Evolutionary conservation across 2,888 invertebrate genomes (phyloP).

Genomic region (Polyommatus icarus): DNA sequence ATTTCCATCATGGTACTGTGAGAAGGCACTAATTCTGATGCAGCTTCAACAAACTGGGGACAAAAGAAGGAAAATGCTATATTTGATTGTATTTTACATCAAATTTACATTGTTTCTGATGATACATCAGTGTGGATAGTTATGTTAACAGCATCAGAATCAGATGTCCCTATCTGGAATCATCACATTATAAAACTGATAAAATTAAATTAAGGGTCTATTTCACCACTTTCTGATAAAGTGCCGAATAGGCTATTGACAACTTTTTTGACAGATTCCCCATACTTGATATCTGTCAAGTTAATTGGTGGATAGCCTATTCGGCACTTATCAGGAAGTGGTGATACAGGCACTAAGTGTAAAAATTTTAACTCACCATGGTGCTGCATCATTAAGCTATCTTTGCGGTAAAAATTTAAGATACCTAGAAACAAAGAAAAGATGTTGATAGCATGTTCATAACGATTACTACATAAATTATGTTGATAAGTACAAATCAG

Average conservation of each 20-base stretch:
- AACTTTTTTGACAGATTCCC: too few species aligned
- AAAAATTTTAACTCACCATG: neutral
- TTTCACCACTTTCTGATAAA: too few species aligned
- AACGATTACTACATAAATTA: neutral
- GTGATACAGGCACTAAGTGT: neutral
- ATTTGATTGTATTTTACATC: neutral
- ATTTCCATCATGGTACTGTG: neutral
- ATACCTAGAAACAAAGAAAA: neutral
- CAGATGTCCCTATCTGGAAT: slow-evolving; percentile 73
- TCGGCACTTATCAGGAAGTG: too few species aligned
- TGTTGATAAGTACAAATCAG: slow-evolving; percentile 53
- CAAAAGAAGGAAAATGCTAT: slow-evolving; percentile 28
- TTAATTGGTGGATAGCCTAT: too few species aligned
- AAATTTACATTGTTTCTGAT: neutral
- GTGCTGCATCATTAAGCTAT: neutral
- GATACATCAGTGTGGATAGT: slow-evolving; percentile 59
- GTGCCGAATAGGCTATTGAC: too few species aligned
- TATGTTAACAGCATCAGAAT: slow-evolving; percentile 63
- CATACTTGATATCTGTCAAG: too few species aligned
- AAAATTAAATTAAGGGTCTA: neutral
- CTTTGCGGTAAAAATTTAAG: neutral
- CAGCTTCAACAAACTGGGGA: slow-evolving; percentile 5
- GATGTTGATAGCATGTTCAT: neutral
- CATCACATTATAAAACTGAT: slow-evolving; percentile 52
- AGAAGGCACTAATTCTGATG: neutral